Evolutionary conservation across 2,113 vertebrate genomes (phyloP).

Genomic region (Sarotherodon lohbergeri): DNA sequence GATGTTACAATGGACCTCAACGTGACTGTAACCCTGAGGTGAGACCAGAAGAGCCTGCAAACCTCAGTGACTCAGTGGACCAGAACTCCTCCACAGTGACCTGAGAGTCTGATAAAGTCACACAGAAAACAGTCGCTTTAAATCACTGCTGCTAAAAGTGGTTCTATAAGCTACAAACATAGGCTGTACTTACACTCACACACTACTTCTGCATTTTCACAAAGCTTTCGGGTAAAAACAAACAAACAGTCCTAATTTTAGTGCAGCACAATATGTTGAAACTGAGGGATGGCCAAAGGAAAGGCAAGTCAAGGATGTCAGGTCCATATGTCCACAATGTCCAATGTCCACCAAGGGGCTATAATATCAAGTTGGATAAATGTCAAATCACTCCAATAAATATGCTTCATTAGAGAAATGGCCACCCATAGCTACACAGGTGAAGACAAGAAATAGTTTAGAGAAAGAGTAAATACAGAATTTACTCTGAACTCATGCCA

Average conservation of each 20-base stretch:
- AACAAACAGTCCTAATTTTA: background rate
- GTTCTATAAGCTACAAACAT: background rate
- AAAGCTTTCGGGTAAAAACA: background rate
- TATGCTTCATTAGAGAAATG: background rate
- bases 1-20: background rate
- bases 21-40: background rate
- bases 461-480: background rate
- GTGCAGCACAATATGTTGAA: background rate
- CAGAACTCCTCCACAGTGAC: background rate
- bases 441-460: background rate
- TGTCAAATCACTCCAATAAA: background rate
- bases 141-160: background rate
- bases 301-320: slow-evolving; percentile 36
- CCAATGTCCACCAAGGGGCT: background rate
- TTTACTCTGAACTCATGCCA: background rate
- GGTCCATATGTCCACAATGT: slow-evolving; percentile 29
- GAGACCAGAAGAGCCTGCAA: background rate
- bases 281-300: slow-evolving; percentile 6
- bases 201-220: background rate
- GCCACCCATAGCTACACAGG: background rate
- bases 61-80: background rate
- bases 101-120: background rate
- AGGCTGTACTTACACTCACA: background rate
- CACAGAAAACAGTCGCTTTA: background rate
- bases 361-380: background rate